phyloP scores from a whole-genome alignment of 2,888 invertebrate genomes.

The Eutolmus rufibarbis region DNA sequence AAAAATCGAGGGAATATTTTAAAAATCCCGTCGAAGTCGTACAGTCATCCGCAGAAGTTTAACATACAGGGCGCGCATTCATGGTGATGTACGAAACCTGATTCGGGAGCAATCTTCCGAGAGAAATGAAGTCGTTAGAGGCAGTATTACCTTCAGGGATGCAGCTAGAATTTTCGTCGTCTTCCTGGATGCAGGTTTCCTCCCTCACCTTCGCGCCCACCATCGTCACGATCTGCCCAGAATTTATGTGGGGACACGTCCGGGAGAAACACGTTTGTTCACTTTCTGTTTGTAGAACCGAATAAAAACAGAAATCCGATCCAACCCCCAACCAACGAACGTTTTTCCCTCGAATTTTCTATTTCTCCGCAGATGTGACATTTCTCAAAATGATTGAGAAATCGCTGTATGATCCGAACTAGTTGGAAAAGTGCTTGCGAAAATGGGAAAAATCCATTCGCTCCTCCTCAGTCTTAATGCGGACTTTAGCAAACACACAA shows the following conservation, averaged over 20 bases:
- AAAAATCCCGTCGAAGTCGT: neutral
- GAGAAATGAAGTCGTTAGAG: neutral
- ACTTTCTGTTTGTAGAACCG: neutral
- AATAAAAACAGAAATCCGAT: neutral
- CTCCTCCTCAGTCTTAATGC: neutral
- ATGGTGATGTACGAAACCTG: neutral
- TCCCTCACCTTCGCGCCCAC: neutral
- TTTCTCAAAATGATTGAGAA: neutral
- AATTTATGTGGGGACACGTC: neutral
- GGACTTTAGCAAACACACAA: neutral
- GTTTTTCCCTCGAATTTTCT: neutral
- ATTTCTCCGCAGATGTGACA: neutral
- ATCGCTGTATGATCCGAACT: neutral
- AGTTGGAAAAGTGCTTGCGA: neutral
- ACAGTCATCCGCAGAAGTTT: neutral
- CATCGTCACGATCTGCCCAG: neutral
- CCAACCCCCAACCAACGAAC: neutral
- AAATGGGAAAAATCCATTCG: neutral
- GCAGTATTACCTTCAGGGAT: neutral
- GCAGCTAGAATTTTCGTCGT: neutral
- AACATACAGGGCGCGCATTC: neutral
- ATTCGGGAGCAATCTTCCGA: neutral
- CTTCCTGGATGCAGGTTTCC: neutral
- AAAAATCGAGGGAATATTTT: neutral
- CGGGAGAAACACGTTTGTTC: neutral